Evolutionary conservation across 2,888 invertebrate species (phyloP).

Genomic region (Erebia ligea): DNA sequence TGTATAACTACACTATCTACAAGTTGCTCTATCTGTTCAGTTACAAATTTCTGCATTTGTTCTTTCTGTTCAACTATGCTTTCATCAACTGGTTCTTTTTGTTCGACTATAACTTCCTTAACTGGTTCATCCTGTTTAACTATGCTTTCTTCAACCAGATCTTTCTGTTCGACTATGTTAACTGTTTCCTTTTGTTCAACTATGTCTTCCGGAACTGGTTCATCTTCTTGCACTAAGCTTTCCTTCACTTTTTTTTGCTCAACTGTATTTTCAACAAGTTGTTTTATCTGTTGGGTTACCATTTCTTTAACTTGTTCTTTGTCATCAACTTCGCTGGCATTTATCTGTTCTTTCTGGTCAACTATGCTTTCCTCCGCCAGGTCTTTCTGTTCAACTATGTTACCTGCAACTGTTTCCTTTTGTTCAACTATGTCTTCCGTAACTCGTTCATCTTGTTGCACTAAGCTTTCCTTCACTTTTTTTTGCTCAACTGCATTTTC

Average conservation of each 20-base stretch:
- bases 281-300: neutral
- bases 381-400: neutral
- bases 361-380: neutral
- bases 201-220: neutral
- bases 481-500: no score
- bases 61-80: neutral
- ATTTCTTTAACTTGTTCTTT: conserved; percentile 26
- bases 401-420: neutral
- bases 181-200: no score
- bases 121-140: neutral
- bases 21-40: neutral
- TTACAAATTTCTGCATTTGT: neutral
- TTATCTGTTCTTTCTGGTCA: neutral
- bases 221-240: conserved; percentile 25
- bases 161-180: conserved; percentile 20
- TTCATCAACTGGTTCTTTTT: neutral
- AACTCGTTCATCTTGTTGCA: neutral
- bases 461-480: neutral
- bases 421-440: neutral
- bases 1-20: conserved; percentile 24
- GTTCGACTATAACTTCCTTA: neutral
- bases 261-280: conserved; percentile 12
- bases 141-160: neutral
- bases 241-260: neutral
- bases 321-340: conserved; percentile 15